Base-by-base conservation (phyloP, 2,113 vertebrate genomes). In the Urocynchramus pylzowi region DNA sequence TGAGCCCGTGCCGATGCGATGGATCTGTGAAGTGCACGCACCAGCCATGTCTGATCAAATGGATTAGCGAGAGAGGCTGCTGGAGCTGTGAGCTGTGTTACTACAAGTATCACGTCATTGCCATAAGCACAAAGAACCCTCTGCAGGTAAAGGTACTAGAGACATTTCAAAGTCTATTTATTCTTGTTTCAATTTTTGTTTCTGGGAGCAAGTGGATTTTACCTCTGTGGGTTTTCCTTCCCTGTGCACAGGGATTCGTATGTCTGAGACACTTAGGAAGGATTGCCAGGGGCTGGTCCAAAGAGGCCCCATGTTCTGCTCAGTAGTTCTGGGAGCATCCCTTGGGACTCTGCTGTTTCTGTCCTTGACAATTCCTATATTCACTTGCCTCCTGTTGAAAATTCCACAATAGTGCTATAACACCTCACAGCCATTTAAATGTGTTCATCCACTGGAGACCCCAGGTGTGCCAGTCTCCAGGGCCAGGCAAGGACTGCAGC, bases 81-180 rank as follows among this genome's bases (percentile, higher is more conserved):
- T 99, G 99, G 99, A 99, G 99, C 96, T 99, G 99, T 80, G 99
- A 99, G 96, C 98, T 99, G 80, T 99, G 99, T 97, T 99, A 99
- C 98, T 99, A 99, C 98, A 99, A 99, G 98, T 99, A 99, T 96
- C 99, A 99, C 81, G 99, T 99, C 98, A 99, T 99, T 95, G 99
- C 99, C 98, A 99, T 99, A 98, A 99, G 99, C 99, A 99, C 99
- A 97, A 99, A 99, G 98, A 99, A 99, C 96, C 99, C 99, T 67
- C 98, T 99, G 86, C 99, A 99, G 99, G 99, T 99, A 98, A 98
- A 92, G 81, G 97, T 97, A 97, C 96, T 96, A 97, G 96, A 97
- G 94, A 97, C 93, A 97, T 97, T 97, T 96, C 96, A 94, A 97
- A 96, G 97, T 94, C 92, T 97, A 97, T 89, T 86, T 93, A 95